Conservation (phyloP, 2,888 invertebrate genomes). For the Drosophila sordidapex region DNA sequence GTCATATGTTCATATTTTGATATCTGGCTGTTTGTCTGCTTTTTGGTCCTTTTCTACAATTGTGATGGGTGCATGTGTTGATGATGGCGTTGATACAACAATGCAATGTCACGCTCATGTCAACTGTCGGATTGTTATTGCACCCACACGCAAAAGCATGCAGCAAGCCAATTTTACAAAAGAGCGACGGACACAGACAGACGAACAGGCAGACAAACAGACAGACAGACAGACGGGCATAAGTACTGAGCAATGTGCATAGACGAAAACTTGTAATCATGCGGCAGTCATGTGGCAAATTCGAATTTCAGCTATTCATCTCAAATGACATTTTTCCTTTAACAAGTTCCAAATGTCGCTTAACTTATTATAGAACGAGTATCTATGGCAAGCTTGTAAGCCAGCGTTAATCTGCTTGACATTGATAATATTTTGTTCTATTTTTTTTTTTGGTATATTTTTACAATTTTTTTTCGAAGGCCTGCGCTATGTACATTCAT, state of each 20-base stretch:
- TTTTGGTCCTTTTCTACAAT: conserved; percentile 11
- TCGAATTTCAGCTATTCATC: not conserved
- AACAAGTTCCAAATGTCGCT: not conserved
- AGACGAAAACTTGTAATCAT: conserved; percentile 3
- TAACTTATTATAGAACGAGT: not conserved
- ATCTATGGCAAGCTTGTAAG: not conserved
- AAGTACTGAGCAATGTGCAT: conserved; percentile 2
- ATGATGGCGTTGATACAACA: conserved; percentile 65
- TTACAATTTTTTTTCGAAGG: conserved; percentile 86
- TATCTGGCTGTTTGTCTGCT: conserved; percentile 5
- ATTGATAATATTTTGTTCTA: not conserved
- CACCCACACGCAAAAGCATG: conserved; percentile 8
- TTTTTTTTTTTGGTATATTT: not conserved
- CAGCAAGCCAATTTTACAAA: conserved; percentile 10
- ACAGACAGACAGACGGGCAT: not conserved
- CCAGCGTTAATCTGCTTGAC: not conserved
- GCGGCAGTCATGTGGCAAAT: not conserved
- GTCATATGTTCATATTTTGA: conserved; percentile 11
- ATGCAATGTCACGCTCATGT: conserved; percentile 71
- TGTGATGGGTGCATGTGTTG: conserved; percentile 63
- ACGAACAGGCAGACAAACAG: not conserved
- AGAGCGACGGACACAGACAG: conserved; percentile 2
- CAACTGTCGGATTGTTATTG: conserved; percentile 61
- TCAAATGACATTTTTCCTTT: not conserved
- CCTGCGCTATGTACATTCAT: conserved; percentile 94